Percentiles rank a stretch among this genome's conserved stretches.
Conservation (phyloP, 2,888 invertebrate species). For the Hyles lineata region DNA sequence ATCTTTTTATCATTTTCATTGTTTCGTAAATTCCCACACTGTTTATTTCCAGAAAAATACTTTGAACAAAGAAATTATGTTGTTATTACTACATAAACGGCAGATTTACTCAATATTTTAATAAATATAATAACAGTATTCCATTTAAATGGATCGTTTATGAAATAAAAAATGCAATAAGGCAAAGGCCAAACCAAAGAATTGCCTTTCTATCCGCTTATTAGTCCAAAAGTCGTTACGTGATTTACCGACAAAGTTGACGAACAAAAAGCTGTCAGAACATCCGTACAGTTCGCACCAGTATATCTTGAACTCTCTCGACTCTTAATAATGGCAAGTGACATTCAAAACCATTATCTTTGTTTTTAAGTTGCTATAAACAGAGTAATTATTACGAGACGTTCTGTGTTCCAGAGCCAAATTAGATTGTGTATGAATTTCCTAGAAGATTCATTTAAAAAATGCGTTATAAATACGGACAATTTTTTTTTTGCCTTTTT, state of each 20-base stretch:
- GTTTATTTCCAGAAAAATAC: too few species aligned
- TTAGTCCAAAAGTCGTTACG: slow-evolving; percentile 69
- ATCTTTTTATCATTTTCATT: too few species aligned
- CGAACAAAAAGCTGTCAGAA: slow-evolving; percentile 72
- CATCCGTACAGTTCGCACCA: slow-evolving; percentile 65
- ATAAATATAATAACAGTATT: not conserved
- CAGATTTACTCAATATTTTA: not conserved
- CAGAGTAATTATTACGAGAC: too few species aligned
- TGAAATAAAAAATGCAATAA: slow-evolving; percentile 32
- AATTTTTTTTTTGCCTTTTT: too few species aligned
- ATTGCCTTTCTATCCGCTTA: slow-evolving; percentile 81
- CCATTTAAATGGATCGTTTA: slow-evolving; percentile 4
- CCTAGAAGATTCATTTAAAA: too few species aligned
- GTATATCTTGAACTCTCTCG: slow-evolving; percentile 54
- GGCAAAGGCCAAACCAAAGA: slow-evolving; percentile 40
- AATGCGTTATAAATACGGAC: too few species aligned
- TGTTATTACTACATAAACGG: not conserved
- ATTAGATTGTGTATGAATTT: too few species aligned
- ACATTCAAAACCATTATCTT: not conserved
- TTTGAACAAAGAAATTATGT: too few species aligned
- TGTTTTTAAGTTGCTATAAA: not conserved
- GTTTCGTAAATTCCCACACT: too few species aligned
- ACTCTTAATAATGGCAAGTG: not conserved
- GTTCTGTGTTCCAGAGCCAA: too few species aligned
- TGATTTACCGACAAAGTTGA: slow-evolving; percentile 60